These are phyloP conservation scores for Spheniscus humboldti DNA, from an alignment of 2,797 vertebrate genomes.

Conservation along the genomic window DNA sequence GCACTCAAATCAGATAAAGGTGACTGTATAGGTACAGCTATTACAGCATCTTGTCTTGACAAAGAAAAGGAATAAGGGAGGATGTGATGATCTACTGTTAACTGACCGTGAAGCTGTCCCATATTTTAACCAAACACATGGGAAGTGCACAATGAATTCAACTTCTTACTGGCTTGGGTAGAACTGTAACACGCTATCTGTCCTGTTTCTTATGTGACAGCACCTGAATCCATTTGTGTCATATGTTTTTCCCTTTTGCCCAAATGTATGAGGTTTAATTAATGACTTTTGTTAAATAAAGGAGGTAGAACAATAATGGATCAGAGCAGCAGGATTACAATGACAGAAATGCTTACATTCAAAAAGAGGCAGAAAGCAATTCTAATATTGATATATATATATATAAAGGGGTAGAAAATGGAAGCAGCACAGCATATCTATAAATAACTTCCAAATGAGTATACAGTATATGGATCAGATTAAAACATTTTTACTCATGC, in stretches of 20 bases:
- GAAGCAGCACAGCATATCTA: not conserved
- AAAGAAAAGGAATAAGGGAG: not conserved
- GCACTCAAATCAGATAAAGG: not conserved
- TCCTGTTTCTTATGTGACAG: not conserved
- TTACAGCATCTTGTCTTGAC: not conserved
- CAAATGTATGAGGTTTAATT: not conserved
- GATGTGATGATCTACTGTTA: not conserved
- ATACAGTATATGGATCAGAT: not conserved
- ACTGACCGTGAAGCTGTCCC: not conserved
- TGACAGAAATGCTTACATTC: not conserved
- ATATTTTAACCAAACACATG: not conserved
- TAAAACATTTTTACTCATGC: constrained; percentile 4
- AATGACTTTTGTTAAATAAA: not conserved
- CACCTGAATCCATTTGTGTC: not conserved
- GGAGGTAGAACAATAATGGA: not conserved
- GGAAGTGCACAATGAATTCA: not conserved
- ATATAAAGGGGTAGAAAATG: not conserved
- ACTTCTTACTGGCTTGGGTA: not conserved
- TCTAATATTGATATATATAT: not conserved
- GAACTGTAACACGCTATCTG: not conserved
- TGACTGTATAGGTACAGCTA: not conserved
- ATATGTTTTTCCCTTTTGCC: not conserved
- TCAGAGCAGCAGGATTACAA: not conserved
- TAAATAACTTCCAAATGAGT: constrained; percentile 36
- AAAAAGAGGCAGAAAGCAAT: not conserved